phyloP scores from a whole-genome alignment of 2,888 invertebrate genomes.

The Eurytoma adleriae region DNA sequence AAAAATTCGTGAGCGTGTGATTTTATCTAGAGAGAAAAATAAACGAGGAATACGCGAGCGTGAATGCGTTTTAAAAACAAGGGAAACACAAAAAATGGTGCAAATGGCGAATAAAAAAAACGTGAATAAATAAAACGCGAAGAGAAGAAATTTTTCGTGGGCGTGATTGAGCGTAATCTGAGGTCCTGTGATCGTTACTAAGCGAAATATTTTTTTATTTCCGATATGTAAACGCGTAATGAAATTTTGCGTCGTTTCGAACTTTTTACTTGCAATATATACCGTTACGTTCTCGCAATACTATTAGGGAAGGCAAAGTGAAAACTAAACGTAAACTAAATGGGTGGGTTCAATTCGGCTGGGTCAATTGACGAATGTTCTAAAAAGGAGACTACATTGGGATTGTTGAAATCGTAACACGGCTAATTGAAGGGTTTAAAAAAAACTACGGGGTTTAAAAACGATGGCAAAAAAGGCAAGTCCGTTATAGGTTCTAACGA shows the following conservation, averaged over 20 bases:
- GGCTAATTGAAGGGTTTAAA: conserved; percentile 63
- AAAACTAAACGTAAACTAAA: conserved; percentile 48
- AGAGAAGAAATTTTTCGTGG: conserved; percentile 59
- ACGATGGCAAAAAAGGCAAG: conserved; percentile 61
- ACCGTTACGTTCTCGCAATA: conserved; percentile 76
- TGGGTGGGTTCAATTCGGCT: conserved; percentile 55
- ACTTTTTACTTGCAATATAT: conserved; percentile 75
- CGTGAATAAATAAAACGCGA: conserved; percentile 37
- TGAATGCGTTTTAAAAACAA: conserved; percentile 43
- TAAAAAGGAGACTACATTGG: conserved; percentile 53
- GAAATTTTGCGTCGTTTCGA: conserved; percentile 71
- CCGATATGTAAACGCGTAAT: conserved; percentile 70
- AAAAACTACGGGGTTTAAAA: conserved; percentile 53
- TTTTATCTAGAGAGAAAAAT: conserved; percentile 35
- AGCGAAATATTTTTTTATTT: conserved; percentile 76
- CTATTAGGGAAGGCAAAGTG: conserved; percentile 68
- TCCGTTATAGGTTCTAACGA: conserved; percentile 63
- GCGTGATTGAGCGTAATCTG: conserved; percentile 75
- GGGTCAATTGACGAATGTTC: conserved; percentile 14
- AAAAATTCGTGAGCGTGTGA: conserved; percentile 45
- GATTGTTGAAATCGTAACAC: conserved; percentile 56
- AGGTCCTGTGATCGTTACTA: conserved; percentile 76
- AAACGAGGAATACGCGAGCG: conserved; percentile 44
- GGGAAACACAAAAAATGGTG: conserved; percentile 39
- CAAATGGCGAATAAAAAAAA: conserved; percentile 39